Conservation (phyloP, 2,888 invertebrate species). For the Synanthedon formicaeformis region DNA sequence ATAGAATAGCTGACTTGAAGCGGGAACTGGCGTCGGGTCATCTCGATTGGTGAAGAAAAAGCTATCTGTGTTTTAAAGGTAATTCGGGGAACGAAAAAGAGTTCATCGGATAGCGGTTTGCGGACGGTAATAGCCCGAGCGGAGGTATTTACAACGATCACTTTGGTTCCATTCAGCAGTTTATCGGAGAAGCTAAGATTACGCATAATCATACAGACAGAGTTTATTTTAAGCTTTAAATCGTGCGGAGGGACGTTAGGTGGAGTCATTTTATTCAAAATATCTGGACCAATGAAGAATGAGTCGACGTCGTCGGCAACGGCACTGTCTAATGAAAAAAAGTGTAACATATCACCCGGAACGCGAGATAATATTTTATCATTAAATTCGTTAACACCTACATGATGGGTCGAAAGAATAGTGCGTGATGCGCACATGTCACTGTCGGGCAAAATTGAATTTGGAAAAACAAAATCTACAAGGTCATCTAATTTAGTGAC, state of each 20-base stretch:
- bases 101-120: slow-evolving; percentile 1
- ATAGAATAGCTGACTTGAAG: slow-evolving; percentile 7
- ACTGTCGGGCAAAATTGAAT: neutral
- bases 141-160: slow-evolving; percentile 4
- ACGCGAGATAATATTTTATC: too few relatives aligned
- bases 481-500: neutral
- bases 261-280: neutral
- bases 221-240: slow-evolving; percentile 3
- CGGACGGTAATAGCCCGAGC: slow-evolving; percentile 5
- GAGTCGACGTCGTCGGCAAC: too few relatives aligned
- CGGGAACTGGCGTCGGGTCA: slow-evolving; percentile 7
- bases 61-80: neutral
- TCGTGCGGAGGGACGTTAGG: neutral
- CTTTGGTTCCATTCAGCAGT: slow-evolving; percentile 7
- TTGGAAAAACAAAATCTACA: slow-evolving; percentile 1
- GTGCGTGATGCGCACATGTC: neutral
- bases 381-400: neutral
- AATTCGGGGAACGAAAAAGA: slow-evolving; percentile 6
- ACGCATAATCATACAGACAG: slow-evolving; percentile 6
- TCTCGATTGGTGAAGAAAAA: neutral
- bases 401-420: neutral
- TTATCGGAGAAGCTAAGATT: slow-evolving; percentile 7
- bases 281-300: too few relatives aligned
- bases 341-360: too few relatives aligned
- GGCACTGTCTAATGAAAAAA: neutral